Base-by-base conservation (phyloP, 1,140 invertebrate genomes). In the Hycleus cichorii region DNA sequence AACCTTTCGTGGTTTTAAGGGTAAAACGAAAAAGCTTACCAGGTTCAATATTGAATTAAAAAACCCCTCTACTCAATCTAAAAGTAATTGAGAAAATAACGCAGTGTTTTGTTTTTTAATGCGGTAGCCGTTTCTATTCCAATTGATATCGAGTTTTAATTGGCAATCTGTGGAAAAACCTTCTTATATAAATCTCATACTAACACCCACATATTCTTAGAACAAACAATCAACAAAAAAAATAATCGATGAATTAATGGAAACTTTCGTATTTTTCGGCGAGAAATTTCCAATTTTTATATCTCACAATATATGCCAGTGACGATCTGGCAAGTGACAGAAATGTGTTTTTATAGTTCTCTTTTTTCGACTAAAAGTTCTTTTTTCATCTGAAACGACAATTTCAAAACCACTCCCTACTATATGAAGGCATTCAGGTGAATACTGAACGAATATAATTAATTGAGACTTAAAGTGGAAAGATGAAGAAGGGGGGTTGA, bases 11-110 rank as follows among this genome's bases (percentile, higher is more conserved):
- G 32, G 32, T 32, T 32, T 32, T 32, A 32, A 7, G 1, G 32
- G 32, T 32, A 5, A 32, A 32, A 32, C 32, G 32, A 45, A 53
- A 53, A 53, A 53, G 51, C 43, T 42, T 53, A 53, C 42, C 44
- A 45, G 51, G 51, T 46, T 44, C 43, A 44, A 25, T 53, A 53
- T 53, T 53, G 51, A 53, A 53, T 53, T 53, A 53, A 53, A 53
- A 44, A 32, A 32, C 32, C 32, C 32, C 39, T 44, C 43, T 44
- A 53, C 46, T 53, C 51, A 53, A 53, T 53, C 51, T 53, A 53
- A 53, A 53, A 53, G 51, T 53, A 53, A 53, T 53, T 53, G 51
- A 53, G 51, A 53, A 53, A 53, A 53, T 53, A 53, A 53, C 51
- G 44, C 51, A 53, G 42, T 46, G 43, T 53, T 53, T 53, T 53